These are phyloP conservation scores for Thripadectes ignobilis DNA, from an alignment of 2,797 vertebrate species.

Conservation along the genomic window DNA sequence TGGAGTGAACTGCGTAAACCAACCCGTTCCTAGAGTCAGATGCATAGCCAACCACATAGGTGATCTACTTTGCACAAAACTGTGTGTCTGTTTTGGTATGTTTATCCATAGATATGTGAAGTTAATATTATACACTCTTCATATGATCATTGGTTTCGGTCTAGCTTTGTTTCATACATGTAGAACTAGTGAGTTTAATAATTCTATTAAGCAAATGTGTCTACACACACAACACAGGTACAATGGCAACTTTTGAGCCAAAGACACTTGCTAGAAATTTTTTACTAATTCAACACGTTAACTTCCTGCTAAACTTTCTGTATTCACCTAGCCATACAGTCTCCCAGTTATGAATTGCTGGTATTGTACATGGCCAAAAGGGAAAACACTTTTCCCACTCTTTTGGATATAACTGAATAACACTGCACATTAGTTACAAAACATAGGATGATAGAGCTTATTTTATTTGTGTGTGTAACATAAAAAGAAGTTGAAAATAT, in stretches of 20 bases:
- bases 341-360: neutral
- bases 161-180: neutral
- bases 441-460: neutral
- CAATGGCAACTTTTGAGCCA: neutral
- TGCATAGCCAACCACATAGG: neutral
- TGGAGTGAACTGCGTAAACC: neutral
- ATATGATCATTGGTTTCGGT: neutral
- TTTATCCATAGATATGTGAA: neutral
- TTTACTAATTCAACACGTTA: neutral
- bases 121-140: neutral
- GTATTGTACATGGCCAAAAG: neutral
- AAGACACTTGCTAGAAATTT: neutral
- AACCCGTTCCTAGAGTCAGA: neutral
- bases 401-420: neutral
- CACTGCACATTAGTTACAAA: neutral
- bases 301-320: neutral
- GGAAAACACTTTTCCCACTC: neutral
- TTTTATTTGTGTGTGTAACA: neutral
- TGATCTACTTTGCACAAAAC: neutral
- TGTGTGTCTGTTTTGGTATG: neutral
- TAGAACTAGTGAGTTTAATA: neutral
- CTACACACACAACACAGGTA: neutral
- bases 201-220: neutral
- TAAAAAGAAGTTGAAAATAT: neutral
- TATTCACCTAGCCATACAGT: neutral